Conservation (phyloP, 2,797 vertebrate genomes). For the Neosalanx taihuensis region DNA sequence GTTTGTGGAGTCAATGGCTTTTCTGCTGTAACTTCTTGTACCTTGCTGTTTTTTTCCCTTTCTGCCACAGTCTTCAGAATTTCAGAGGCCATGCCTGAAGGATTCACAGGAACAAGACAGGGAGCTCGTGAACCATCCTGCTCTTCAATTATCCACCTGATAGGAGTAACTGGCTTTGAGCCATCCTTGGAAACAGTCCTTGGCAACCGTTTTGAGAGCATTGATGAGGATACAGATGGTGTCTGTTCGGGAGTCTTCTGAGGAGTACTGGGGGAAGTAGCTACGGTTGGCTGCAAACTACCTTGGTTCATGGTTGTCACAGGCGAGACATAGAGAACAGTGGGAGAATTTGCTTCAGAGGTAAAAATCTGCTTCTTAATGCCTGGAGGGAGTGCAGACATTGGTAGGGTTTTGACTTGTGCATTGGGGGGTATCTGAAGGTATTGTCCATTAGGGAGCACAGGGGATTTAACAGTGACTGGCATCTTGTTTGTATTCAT, state of each 20-base stretch:
- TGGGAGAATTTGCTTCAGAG: slow-evolving; percentile 35
- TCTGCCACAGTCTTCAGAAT: slow-evolving; percentile 38
- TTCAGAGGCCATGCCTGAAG: slow-evolving; percentile 36
- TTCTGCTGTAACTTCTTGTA: neutral
- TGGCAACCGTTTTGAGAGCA: slow-evolving; percentile 21
- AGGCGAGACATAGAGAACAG: slow-evolving; percentile 56
- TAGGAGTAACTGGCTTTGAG: slow-evolving; percentile 54
- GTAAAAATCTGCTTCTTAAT: slow-evolving; percentile 55
- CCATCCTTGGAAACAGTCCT: slow-evolving; percentile 48
- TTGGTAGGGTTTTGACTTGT: slow-evolving; percentile 51
- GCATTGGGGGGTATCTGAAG: slow-evolving; percentile 57
- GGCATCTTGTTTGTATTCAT: slow-evolving; percentile 34
- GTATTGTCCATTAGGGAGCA: slow-evolving; percentile 52
- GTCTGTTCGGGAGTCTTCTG: slow-evolving; percentile 11
- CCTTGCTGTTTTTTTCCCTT: slow-evolving; percentile 29
- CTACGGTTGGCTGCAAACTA: neutral
- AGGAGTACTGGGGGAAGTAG: neutral
- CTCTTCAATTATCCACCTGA: slow-evolving; percentile 69
- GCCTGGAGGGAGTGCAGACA: slow-evolving; percentile 45
- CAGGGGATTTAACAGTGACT: slow-evolving; percentile 50
- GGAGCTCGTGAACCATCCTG: slow-evolving; percentile 26
- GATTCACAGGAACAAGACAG: slow-evolving; percentile 26
- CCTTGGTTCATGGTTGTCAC: slow-evolving; percentile 43
- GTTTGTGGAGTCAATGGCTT: neutral
- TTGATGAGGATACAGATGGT: neutral